Conservation (phyloP, 2,113 vertebrate species). For the Phyllostomus hastatus region DNA sequence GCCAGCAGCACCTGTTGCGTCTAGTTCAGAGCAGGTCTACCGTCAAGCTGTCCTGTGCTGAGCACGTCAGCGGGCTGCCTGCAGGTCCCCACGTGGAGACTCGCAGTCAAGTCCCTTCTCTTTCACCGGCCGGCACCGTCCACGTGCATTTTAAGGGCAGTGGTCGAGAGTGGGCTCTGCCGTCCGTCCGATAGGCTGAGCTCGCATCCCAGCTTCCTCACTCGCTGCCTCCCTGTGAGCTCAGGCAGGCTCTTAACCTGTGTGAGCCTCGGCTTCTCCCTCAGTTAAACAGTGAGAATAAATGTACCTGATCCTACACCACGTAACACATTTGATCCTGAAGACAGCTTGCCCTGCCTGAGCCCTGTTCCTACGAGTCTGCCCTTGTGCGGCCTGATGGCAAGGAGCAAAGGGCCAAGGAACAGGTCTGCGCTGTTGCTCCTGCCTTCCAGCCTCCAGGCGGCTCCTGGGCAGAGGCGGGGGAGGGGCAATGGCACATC, state of each 20-base stretch:
- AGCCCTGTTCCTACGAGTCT: neutral
- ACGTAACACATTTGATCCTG: neutral
- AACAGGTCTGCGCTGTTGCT: too few species aligned
- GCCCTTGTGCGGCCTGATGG: neutral
- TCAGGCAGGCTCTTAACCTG: neutral
- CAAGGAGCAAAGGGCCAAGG: neutral
- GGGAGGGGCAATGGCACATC: rapidly evolving
- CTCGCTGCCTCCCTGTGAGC: neutral
- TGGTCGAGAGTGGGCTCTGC: neutral
- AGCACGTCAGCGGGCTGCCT: neutral
- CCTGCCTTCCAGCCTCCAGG: neutral
- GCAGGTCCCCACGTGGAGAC: neutral
- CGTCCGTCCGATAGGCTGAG: neutral
- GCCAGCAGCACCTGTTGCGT: rapidly evolving
- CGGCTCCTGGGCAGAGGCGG: neutral
- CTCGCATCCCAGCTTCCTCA: neutral
- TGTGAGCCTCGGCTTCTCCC: neutral
- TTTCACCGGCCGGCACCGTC: too few species aligned
- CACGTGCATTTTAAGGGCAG: rapidly evolving
- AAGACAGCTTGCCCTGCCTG: neutral
- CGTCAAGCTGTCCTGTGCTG: neutral
- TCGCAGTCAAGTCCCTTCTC: neutral
- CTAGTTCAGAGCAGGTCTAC: neutral
- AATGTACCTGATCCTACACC: neutral
- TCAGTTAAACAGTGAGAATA: neutral